These are phyloP conservation scores for Trachelipus rathkii DNA, from an alignment of 1,140 invertebrate species.

Conservation along the genomic window DNA sequence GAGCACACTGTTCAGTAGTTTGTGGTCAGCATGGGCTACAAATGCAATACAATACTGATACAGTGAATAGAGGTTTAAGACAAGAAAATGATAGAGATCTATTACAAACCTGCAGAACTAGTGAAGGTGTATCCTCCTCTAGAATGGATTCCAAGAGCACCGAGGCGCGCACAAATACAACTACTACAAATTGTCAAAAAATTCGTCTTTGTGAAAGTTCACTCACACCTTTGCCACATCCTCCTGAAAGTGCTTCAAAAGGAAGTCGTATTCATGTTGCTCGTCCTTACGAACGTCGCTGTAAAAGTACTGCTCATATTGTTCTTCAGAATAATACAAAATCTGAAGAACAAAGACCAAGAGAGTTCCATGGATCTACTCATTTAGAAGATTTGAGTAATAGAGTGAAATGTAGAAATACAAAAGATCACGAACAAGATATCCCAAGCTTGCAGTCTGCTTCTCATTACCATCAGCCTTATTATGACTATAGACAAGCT, in stretches of 20 bases:
- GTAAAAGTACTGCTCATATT: slow-evolving; percentile 66
- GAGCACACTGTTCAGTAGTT: slow-evolving; percentile 24
- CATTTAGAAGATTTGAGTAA: slow-evolving; percentile 7
- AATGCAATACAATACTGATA: background rate
- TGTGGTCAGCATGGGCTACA: slow-evolving; percentile 9
- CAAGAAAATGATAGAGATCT: too few species aligned
- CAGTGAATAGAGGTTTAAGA: background rate
- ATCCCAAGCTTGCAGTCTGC: background rate
- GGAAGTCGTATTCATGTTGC: slow-evolving; percentile 35
- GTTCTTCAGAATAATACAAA: slow-evolving; percentile 49
- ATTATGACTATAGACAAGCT: background rate
- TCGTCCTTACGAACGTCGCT: slow-evolving; percentile 53
- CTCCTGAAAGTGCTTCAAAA: background rate
- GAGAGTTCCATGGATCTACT: background rate
- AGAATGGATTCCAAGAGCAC: slow-evolving; percentile 8
- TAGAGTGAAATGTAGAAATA: background rate
- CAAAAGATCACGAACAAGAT: background rate
- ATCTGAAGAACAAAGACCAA: background rate
- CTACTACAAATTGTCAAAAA: slow-evolving; percentile 25
- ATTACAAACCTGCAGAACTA: background rate
- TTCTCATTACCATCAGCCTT: background rate
- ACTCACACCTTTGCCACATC: slow-evolving; percentile 17
- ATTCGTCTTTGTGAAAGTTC: slow-evolving; percentile 23
- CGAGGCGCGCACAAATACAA: slow-evolving; percentile 8
- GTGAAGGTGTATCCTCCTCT: background rate